Conservation (phyloP, 2,113 vertebrate genomes). For the Oreochromis niloticus region DNA sequence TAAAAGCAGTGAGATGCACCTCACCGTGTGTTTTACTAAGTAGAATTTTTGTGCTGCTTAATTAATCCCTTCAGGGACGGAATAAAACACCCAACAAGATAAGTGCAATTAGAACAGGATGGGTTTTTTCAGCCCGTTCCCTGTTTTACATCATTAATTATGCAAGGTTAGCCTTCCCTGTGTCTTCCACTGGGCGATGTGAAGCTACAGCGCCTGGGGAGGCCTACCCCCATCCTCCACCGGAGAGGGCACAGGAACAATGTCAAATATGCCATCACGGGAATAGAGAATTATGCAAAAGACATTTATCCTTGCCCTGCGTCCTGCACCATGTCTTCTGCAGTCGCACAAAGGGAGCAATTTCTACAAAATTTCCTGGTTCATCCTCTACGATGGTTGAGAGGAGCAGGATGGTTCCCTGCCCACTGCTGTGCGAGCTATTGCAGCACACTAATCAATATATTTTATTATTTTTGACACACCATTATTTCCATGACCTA, state of each 20-base stretch:
- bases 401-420: background rate
- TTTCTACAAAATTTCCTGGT: conserved; percentile 3
- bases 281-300: conserved; percentile 48
- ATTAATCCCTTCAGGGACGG: conserved; percentile 58
- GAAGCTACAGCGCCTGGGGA: conserved; percentile 20
- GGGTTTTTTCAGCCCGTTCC: conserved; percentile 18
- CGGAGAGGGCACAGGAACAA: conserved; percentile 53
- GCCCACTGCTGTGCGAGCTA: conserved; percentile 3
- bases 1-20: background rate
- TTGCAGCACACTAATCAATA: conserved; percentile 47
- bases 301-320: conserved; percentile 40
- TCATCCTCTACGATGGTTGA: background rate
- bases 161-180: conserved; percentile 43
- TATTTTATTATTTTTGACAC: conserved; percentile 50
- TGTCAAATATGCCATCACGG: conserved; percentile 53
- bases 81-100: conserved; percentile 51
- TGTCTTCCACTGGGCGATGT: conserved; percentile 34
- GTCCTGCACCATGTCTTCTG: background rate
- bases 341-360: background rate
- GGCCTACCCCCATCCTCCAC: conserved; percentile 1
- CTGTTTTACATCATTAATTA: conserved; percentile 60
- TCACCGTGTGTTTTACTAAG: conserved; percentile 55
- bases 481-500: conserved; percentile 33
- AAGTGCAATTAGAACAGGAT: conserved; percentile 56
- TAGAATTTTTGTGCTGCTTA: conserved; percentile 36